Base-by-base conservation (phyloP, 2,888 invertebrate genomes). In the Epirrhoe alternata region DNA sequence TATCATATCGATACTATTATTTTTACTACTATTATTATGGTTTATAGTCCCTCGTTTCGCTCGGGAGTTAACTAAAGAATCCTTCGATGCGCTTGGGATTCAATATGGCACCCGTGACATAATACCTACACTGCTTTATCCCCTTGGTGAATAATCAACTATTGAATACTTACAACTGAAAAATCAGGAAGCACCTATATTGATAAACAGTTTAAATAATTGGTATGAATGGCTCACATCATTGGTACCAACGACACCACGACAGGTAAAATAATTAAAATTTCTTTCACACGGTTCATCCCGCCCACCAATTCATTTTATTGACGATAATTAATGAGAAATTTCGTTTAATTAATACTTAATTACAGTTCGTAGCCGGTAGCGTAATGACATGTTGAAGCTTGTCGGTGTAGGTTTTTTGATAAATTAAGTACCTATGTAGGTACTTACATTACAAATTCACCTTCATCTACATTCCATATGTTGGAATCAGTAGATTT, bases 331-430 rank as follows among this genome's bases (percentile, higher is more conserved):
- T 71, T 68, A 71, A 71, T 68, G 70, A 45, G 63, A 68, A 61
- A 61, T 63, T 65, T 59, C 49, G 60, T 64, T 66, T 67, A 66
- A 73, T 70, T 70, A 72, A 66, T 70, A 66, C 61, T 66, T 65
- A 64, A 69, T 61, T 59, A 61, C 49, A 38, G 30, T 54, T 59
- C 49, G 49, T 67, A 54, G 59, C 31, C 61, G 55, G 66, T 66
- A 69, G 66, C 59, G 49, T 71, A 75, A 74, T 76, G 73, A 74
- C 67, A 74, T 69, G 71, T 80, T 80, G 70, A 54, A 57, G 69
- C 64, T 72, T 78, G 57, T 75, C 73, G 33, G 49, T 57, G 53
- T 42, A 24, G 55, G 55, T 35, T 8, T 61, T 61, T 61, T 61
- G 61, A 61, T 61, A 6, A 61, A 55, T 50, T 55, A 30, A 38